phyloP scores from a whole-genome alignment of 1,140 invertebrate species.

The Dendrolimus kikuchii region DNA sequence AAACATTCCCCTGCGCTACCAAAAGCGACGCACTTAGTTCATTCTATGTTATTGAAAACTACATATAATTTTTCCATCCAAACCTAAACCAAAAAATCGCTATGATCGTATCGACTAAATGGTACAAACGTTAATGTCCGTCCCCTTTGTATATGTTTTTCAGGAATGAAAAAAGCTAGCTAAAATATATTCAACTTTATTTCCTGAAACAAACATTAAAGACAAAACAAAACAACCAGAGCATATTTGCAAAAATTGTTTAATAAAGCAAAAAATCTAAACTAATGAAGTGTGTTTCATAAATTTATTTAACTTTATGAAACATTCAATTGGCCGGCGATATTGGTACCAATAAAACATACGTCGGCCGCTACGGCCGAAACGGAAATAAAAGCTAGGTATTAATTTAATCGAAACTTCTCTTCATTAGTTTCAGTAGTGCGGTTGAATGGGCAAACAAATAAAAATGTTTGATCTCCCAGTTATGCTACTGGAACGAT shows the following conservation, averaged over 20 bases:
- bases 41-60: too few species aligned
- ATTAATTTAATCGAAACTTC: constrained; percentile 65
- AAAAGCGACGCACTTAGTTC: too few species aligned
- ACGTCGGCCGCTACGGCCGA: constrained; percentile 29
- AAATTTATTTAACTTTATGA: constrained; percentile 25
- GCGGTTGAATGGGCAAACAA: constrained; percentile 58
- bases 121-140: too few species aligned
- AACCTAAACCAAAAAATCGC: too few species aligned
- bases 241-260: constrained; percentile 3
- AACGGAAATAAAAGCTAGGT: constrained; percentile 51
- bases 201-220: not conserved
- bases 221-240: constrained; percentile 3
- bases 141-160: too few species aligned
- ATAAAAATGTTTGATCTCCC: constrained; percentile 65
- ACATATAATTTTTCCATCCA: too few species aligned
- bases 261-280: constrained; percentile 22
- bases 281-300: constrained; percentile 38
- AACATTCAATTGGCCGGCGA: constrained; percentile 15
- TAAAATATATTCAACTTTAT: too few species aligned
- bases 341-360: constrained; percentile 27
- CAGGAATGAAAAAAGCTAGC: too few species aligned
- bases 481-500: constrained; percentile 49
- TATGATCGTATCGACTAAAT: too few species aligned
- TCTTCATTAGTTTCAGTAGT: constrained; percentile 65
- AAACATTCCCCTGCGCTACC: too few species aligned